Percentiles rank a stretch among this genome's conserved stretches.
Conservation (phyloP, 1,140 invertebrate species). For the Asobara japonica region DNA sequence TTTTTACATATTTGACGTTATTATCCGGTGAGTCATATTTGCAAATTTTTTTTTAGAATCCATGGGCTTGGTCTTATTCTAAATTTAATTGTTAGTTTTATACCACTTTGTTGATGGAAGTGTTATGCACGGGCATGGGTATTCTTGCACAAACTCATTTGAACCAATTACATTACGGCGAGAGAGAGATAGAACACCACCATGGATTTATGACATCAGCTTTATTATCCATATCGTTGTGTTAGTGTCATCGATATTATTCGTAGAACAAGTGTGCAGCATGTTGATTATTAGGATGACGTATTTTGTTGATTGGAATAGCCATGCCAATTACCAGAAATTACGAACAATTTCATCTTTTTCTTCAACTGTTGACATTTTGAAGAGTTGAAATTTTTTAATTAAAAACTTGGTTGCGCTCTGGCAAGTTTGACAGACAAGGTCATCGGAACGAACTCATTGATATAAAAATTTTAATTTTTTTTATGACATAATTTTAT, state of each 20-base stretch:
- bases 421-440: too few relatives aligned
- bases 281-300: neutral
- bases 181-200: neutral
- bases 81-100: neutral
- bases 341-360: neutral
- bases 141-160: conserved; percentile 3
- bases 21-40: neutral
- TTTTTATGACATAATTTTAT: too few relatives aligned
- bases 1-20: too few relatives aligned
- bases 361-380: neutral
- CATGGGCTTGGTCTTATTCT: neutral
- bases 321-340: neutral
- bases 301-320: neutral
- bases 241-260: neutral
- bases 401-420: too few relatives aligned
- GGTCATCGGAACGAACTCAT: too few relatives aligned
- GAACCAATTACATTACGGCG: conserved; percentile 14
- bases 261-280: neutral
- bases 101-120: neutral
- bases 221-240: neutral
- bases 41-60: neutral
- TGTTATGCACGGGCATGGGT: neutral
- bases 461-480: too few relatives aligned
- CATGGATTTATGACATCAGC: conserved; percentile 16
- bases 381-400: neutral